Evolutionary conservation across 2,888 invertebrate genomes (phyloP), one percentile per base, ranked within the genome.

Genomic region (Corbicula japonica): DNA sequence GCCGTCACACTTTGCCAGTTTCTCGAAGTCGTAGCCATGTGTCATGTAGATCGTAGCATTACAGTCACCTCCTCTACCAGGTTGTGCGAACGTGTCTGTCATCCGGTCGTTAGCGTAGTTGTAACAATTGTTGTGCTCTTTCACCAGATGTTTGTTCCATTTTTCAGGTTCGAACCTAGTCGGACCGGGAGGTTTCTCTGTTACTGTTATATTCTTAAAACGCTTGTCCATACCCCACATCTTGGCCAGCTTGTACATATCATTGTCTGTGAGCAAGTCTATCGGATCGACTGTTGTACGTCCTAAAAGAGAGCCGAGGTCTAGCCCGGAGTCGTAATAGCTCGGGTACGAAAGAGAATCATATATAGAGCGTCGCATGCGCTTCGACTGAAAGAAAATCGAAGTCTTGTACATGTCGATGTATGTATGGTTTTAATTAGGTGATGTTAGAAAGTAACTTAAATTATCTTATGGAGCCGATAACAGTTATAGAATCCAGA

Each of bases 21-120:
- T 44, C 35, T 68, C n/a, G 2, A 82, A 44, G 41, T 61, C 60
- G 6, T 32, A 32, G 10, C 76, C 82, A 34, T 61, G 56, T n/a
- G 48, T 44, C 8, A 26, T 35, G 12, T 21, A 38, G 5, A 41
- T 32, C 5, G 61, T 60, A 8, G 34, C 21, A 2, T 50, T 52
- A 30, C 71, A 71, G 4, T 50, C 44, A 12, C 38, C 61, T 1
- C 72, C 72, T 50, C 69, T 48, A 3, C 78, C 82, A 4, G 82
- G 82, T 30, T 78, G 78, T 15, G 82, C 82, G 26, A 78, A 66
- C 18, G 82, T 78, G 41, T 76, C 74, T 32, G 82, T 82, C 0
- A 75, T 69, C n/a, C 35, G 38, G 65, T 82, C 65, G 48, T 75
- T 82, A 44, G 69, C 82, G 32, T 82, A 82, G 63, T 82, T 82